Evolutionary conservation across 2,113 vertebrate species (phyloP).

Genomic region (Rousettus leschenaultii): DNA sequence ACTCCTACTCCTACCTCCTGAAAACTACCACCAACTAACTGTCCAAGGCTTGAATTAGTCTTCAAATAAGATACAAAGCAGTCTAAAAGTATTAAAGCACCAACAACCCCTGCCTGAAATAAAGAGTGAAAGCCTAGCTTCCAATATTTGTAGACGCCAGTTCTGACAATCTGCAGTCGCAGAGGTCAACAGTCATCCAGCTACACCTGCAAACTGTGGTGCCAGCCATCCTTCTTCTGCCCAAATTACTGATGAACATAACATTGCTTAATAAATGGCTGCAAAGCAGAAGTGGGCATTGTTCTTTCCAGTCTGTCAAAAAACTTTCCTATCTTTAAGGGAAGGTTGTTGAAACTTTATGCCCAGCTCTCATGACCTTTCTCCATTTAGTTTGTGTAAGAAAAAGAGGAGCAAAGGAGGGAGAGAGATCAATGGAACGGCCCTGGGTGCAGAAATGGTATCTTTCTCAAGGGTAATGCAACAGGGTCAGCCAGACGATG

Average conservation of each 20-base stretch:
- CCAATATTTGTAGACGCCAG: neutral
- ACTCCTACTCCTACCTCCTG: neutral
- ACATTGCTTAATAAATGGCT: neutral
- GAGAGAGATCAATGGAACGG: neutral
- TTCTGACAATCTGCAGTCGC: neutral
- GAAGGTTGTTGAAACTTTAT: slow-evolving; percentile 60
- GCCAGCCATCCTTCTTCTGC: neutral
- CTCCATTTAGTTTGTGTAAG: neutral
- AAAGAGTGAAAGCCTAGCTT: neutral
- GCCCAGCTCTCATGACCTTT: slow-evolving; percentile 46
- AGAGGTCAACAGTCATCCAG: neutral
- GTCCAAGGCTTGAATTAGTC: neutral
- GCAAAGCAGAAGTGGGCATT: neutral
- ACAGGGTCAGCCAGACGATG: slow-evolving; percentile 45
- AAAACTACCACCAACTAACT: neutral
- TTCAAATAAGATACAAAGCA: neutral
- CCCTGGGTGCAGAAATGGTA: neutral
- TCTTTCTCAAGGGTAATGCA: slow-evolving; percentile 41
- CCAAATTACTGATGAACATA: neutral
- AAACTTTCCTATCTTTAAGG: slow-evolving; percentile 28
- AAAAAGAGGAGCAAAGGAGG: neutral
- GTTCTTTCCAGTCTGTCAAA: slow-evolving; percentile 30
- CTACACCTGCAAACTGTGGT: neutral
- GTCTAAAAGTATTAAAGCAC: neutral
- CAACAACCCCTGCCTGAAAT: neutral